phyloP scores from a whole-genome alignment of 2,797 vertebrate genomes.

The Anolis apletophallus region DNA sequence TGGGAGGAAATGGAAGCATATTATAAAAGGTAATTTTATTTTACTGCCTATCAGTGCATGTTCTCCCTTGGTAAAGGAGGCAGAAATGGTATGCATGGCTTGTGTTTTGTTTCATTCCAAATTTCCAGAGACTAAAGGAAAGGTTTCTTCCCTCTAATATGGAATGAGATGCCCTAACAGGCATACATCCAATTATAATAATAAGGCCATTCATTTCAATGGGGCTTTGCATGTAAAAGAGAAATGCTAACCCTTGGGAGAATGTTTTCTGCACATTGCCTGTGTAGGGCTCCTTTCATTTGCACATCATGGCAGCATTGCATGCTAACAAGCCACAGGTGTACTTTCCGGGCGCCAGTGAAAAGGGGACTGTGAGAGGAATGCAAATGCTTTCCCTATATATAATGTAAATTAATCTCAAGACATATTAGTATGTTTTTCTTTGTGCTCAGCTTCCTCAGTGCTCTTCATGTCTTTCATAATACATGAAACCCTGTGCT shows the following conservation, averaged over 20 bases:
- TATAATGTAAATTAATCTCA: constrained; percentile 54
- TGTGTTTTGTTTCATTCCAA: constrained; percentile 60
- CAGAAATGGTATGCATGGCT: constrained; percentile 54
- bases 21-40: constrained; percentile 57
- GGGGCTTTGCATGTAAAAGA: constrained; percentile 65
- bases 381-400: constrained; percentile 60
- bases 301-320: constrained; percentile 66
- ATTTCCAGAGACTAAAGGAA: constrained; percentile 59
- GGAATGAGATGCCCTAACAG: constrained; percentile 71
- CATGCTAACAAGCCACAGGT: constrained; percentile 66
- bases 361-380: constrained; percentile 33
- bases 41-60: constrained; percentile 27
- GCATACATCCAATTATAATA: constrained; percentile 76
- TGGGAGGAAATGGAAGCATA: constrained; percentile 24
- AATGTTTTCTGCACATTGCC: constrained; percentile 72
- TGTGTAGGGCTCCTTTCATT: constrained; percentile 67
- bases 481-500: not conserved
- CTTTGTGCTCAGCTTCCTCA: constrained; percentile 34
- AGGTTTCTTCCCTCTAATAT: constrained; percentile 59
- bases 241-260: constrained; percentile 71
- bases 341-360: constrained; percentile 58
- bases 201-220: constrained; percentile 72
- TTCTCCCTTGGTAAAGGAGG: constrained; percentile 45
- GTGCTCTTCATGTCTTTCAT: constrained; percentile 9
- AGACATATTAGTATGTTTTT: constrained; percentile 41